Evolutionary conservation across 1,140 invertebrate genomes (phyloP), one percentile per base, ranked within the genome.

Genomic region (Ruditapes philippinarum): DNA sequence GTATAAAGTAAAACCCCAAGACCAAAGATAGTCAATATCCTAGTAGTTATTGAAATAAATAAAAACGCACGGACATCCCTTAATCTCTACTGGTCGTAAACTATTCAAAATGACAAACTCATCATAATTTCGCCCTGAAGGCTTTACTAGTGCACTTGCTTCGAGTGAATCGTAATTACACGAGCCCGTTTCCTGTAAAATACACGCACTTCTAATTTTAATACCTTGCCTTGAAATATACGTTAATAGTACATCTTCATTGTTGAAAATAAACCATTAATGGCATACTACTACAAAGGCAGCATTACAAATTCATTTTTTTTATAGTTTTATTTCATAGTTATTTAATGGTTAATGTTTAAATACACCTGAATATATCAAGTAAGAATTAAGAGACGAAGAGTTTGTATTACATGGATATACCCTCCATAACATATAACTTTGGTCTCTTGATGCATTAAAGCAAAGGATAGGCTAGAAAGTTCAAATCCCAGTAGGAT

Each of bases 131-230:
- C 33, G 74, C 45, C 74, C 74, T 33, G 25, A 54, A 54, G 45
- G 45, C 74, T 78, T 78, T 49, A 78, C 54, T 70, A 38, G 65
- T 70, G 65, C 65, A 70, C 65, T 70, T 70, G 33, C 36, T 70
- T 22, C 31, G 3, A 38, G 65, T 38, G 4, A 70, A 36, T 4
- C 38, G 19, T 70, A 70, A 38, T 70, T 70, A 70, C 19, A 70
- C 65, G 54, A 40, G 65, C 28, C 3, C 38, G 65, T 70, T 70
- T 70, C 65, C 65, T 70, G 31, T 70, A 70, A 31, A 28, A 65
- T 65, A 57, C 17, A 19, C n/a, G 22, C 12, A 65, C 60, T 65
- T 65, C 25, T 65, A 65, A 28, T 36, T 65, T 65, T 65, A 31
- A 33, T 65, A 65, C 33, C 28, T 28, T 36, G 11, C 25, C n/a